A percentile compares a stretch with the other conserved stretches of the same genome.
phyloP scores from a whole-genome alignment of 2,113 vertebrate species.

The Crocuta crocuta region DNA sequence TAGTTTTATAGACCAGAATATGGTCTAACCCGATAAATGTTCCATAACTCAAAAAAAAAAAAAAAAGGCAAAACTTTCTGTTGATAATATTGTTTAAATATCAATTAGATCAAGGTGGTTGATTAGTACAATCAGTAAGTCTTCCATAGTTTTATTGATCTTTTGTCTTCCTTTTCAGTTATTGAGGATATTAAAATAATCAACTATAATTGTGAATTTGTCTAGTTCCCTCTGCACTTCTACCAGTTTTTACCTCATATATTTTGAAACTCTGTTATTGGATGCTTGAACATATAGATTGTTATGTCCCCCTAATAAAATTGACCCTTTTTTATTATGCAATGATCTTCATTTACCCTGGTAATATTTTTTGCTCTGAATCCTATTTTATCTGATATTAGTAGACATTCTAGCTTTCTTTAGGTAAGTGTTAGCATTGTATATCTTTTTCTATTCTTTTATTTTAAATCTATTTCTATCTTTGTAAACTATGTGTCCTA shows the following conservation, averaged over 20 bases:
- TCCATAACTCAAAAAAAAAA: neutral
- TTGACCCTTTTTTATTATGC: neutral
- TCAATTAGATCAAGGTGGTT: neutral
- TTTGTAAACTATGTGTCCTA: neutral
- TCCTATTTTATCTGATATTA: constrained; percentile 15
- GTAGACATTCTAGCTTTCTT: neutral
- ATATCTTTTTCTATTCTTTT: neutral
- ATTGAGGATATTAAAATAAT: constrained; percentile 12
- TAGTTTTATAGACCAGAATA: neutral
- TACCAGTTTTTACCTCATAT: neutral
- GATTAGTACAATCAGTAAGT: neutral
- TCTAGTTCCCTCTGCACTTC: neutral
- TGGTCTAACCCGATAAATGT: neutral
- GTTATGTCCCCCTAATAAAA: neutral
- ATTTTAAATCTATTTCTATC: neutral
- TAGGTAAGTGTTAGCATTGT: neutral
- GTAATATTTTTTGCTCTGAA: neutral
- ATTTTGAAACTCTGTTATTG: neutral
- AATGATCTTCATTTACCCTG: neutral
- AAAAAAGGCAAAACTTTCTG: neutral
- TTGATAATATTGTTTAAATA: neutral
- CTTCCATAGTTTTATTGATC: neutral
- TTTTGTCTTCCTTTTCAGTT: neutral
- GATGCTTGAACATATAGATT: neutral
- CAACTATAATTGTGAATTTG: neutral